A percentile compares a stretch with the other conserved stretches of the same genome.
Evolutionary conservation across 2,888 invertebrate genomes (phyloP).

Genomic region (Prosopocoilus inquinatus): DNA sequence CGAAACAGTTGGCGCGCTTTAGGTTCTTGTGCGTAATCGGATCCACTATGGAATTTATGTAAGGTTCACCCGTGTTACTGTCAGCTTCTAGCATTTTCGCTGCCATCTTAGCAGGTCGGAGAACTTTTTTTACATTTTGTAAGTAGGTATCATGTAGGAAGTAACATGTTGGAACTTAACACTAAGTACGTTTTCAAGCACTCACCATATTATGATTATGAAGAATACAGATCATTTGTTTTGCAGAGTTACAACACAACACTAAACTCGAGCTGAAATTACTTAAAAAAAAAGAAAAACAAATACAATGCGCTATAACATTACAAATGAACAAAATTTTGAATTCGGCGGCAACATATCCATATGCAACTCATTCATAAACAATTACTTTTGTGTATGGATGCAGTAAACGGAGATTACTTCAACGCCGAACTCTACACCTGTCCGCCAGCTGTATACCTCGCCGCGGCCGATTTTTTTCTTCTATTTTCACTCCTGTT

Average conservation of each 20-base stretch:
- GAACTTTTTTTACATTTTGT: conserved; percentile 4
- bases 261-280: no score
- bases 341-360: conserved; percentile 39
- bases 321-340: conserved; percentile 13
- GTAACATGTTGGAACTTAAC: conserved; percentile 20
- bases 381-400: conserved; percentile 32
- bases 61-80: conserved; percentile 18
- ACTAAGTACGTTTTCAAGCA: no score
- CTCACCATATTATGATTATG: no score
- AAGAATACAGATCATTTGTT: no score
- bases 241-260: no score
- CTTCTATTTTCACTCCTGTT: no score
- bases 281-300: no score
- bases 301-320: no score
- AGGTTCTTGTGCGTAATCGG: conserved; percentile 21
- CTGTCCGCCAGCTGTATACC: no score
- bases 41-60: conserved; percentile 15
- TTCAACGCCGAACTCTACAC: no score
- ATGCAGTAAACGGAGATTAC: no score
- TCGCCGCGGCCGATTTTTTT: no score
- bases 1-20: conserved; percentile 32
- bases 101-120: conserved; percentile 15
- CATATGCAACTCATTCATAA: conserved; percentile 42
- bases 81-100: conserved; percentile 20
- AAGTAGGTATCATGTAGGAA: conserved; percentile 28